Evolutionary conservation across 2,797 vertebrate species (phyloP).

Genomic region (Labeo calbasu): DNA sequence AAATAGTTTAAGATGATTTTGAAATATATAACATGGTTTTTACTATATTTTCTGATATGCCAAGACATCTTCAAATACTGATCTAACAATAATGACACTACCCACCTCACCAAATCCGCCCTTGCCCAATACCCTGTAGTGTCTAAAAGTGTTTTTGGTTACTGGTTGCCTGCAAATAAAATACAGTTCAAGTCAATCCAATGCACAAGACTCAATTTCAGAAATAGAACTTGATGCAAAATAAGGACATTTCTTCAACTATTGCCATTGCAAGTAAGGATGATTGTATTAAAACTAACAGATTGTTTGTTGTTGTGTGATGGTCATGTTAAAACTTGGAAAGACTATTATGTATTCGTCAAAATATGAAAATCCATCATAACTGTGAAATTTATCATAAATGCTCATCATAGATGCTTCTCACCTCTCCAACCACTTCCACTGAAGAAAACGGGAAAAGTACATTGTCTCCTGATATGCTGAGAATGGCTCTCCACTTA

Average conservation of each 20-base stretch:
- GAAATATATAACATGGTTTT: not conserved
- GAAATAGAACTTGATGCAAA: not conserved
- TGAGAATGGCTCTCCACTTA: conserved; percentile 89
- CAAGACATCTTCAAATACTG: not conserved
- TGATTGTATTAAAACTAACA: not conserved
- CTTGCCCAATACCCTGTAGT: conserved; percentile 95
- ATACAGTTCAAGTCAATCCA: conserved; percentile 12
- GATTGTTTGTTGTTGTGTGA: not conserved
- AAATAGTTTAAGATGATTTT: not conserved
- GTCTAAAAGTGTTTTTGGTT: conserved; percentile 93
- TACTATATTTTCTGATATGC: not conserved
- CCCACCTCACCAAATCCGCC: conserved; percentile 96
- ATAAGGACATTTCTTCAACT: no score
- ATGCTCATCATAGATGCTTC: conserved; percentile 58
- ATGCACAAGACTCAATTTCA: not conserved
- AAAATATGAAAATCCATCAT: not conserved
- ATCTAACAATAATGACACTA: conserved; percentile 44
- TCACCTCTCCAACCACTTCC: conserved; percentile 97
- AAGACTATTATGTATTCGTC: not conserved
- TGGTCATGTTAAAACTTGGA: not conserved
- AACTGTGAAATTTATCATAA: not conserved
- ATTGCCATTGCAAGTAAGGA: not conserved
- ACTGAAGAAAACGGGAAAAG: conserved; percentile 93
- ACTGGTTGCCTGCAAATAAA: conserved; percentile 85
- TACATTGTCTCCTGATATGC: conserved; percentile 89